Percentiles rank a stretch among this genome's conserved stretches.
phyloP scores from a whole-genome alignment of 2,797 vertebrate genomes.

The Naso thynnoides region DNA sequence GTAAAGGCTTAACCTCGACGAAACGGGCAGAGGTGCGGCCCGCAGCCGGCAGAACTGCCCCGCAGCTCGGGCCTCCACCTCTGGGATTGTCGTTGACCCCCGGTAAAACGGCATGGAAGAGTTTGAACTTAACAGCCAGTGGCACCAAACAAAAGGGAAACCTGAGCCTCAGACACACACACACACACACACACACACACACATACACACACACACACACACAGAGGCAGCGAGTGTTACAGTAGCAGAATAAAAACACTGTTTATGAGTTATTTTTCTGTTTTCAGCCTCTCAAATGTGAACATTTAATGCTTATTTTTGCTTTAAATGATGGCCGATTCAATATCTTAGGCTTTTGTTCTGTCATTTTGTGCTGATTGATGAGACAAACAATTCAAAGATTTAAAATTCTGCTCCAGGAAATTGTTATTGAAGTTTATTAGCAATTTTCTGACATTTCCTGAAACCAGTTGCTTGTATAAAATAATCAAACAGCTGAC shows the following conservation, averaged over 20 bases:
- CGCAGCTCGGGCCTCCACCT: constrained; percentile 29
- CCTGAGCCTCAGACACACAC: constrained; percentile 7
- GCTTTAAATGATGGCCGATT: neutral
- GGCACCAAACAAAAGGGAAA: constrained; percentile 15
- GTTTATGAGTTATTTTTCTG: neutral
- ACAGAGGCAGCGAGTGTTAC: neutral
- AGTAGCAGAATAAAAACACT: neutral
- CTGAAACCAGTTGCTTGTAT: no score
- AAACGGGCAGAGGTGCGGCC: constrained; percentile 33
- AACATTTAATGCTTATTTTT: neutral
- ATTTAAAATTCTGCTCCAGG: no score
- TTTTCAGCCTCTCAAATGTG: neutral
- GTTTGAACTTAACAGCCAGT: constrained; percentile 38
- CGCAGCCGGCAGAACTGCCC: constrained; percentile 9
- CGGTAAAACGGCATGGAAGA: constrained; percentile 45
- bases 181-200: neutral
- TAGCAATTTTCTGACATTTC: neutral
- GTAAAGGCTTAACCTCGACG: constrained; percentile 71
- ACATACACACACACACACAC: neutral
- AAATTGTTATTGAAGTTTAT: neutral
- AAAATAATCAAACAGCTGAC: no score
- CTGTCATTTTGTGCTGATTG: neutral
- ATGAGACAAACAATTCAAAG: neutral
- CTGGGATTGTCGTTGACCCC: constrained; percentile 50
- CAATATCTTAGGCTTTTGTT: neutral